A percentile compares a stretch with the other conserved stretches of the same genome.
These are phyloP conservation scores for Idaea biselata DNA, from an alignment of 2,888 invertebrate genomes.

Conservation along the genomic window DNA sequence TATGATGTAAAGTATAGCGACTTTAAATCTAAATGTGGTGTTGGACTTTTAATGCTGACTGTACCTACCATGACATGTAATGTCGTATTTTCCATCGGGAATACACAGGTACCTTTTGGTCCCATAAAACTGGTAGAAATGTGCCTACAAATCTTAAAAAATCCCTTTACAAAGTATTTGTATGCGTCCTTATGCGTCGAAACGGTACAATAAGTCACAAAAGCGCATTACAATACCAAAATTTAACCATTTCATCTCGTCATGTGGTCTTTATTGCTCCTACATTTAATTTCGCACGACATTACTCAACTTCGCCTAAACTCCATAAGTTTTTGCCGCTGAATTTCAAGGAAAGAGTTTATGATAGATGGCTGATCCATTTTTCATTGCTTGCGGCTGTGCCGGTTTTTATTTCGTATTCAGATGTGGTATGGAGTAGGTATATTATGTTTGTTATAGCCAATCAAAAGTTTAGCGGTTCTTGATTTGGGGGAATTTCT, in stretches of 20 bases:
- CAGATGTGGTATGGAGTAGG: neutral
- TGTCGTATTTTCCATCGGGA: no score
- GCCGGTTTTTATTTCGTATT: conserved; percentile 11
- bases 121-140: neutral
- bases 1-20: no score
- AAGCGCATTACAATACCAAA: conserved; percentile 32
- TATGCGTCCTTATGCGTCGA: conserved; percentile 15
- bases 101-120: neutral
- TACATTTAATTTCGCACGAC: conserved; percentile 74
- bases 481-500: neutral
- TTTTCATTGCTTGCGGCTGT: conserved; percentile 58
- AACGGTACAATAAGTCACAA: conserved; percentile 16
- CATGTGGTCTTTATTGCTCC: conserved; percentile 73
- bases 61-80: no score
- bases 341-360: conserved; percentile 61
- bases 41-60: no score
- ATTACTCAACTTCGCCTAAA: conserved; percentile 69
- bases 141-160: neutral
- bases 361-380: conserved; percentile 73
- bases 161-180: neutral
- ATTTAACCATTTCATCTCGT: conserved; percentile 49
- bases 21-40: no score
- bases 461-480: conserved; percentile 5
- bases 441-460: neutral
- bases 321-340: conserved; percentile 61